These are phyloP conservation scores for Nothobranchius furzeri DNA, from an alignment of 2,113 vertebrate species.

Conservation along the genomic window DNA sequence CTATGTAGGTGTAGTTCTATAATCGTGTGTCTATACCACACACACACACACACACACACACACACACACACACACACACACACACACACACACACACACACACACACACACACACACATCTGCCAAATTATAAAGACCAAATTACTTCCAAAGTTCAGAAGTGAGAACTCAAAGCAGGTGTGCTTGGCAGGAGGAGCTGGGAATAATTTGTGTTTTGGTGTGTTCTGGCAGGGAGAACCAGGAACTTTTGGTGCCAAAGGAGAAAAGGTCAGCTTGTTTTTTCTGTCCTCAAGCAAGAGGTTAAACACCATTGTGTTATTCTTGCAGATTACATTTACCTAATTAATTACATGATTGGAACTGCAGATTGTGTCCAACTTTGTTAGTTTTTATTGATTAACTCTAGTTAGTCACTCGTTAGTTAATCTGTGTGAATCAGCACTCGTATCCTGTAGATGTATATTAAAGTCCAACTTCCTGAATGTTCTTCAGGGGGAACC, in stretches of 20 bases:
- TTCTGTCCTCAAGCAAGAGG: conserved; percentile 20
- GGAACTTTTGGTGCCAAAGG: conserved; percentile 76
- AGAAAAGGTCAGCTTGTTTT: conserved; percentile 73
- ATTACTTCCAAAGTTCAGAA: conserved; percentile 10
- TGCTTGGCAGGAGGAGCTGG: neutral
- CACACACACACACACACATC: conserved; percentile 3
- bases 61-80: conserved; percentile 1
- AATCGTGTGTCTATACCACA: neutral
- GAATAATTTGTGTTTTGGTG: conserved; percentile 33
- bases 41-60: conserved; percentile 3
- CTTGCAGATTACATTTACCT: neutral
- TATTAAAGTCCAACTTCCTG: neutral
- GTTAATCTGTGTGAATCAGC: neutral
- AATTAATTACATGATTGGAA: neutral
- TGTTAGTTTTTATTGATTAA: neutral
- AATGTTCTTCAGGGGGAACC: conserved; percentile 69
- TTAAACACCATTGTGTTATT: neutral
- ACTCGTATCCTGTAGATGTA: neutral
- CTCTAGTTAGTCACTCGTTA: neutral
- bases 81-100: conserved; percentile 1
- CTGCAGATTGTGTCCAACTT: neutral
- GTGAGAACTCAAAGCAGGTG: conserved; percentile 2
- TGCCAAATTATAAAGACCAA: conserved; percentile 28
- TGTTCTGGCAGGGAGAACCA: conserved; percentile 71
- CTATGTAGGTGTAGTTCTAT: neutral